Conservation (phyloP, 2,888 invertebrate species). For the Apodemia duryi region DNA sequence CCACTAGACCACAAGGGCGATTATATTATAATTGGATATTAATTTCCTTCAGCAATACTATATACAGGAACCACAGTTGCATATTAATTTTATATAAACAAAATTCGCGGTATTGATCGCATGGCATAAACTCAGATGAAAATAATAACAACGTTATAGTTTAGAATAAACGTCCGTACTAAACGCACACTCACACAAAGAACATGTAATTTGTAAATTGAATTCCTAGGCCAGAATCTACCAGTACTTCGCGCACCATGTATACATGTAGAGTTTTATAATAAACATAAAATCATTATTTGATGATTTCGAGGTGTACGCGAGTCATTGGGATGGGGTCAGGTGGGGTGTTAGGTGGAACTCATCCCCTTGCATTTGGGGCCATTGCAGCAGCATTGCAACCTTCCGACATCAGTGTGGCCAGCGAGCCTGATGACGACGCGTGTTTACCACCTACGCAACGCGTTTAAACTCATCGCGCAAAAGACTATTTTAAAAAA, state of each 20-base stretch:
- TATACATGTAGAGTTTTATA: constrained; percentile 56
- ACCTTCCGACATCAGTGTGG: constrained; percentile 71
- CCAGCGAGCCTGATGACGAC: constrained; percentile 63
- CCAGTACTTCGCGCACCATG: constrained; percentile 25
- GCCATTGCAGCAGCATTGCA: constrained; percentile 59
- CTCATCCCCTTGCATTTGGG: constrained; percentile 49
- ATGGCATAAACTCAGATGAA: constrained; percentile 48
- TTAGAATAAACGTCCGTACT: constrained; percentile 51
- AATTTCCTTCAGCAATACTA: not conserved
- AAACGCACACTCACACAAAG: constrained; percentile 39
- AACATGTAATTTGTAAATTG: constrained; percentile 40
- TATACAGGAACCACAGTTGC: not conserved
- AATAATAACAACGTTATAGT: constrained; percentile 59
- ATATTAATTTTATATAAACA: constrained; percentile 28
- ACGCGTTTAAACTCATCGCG: constrained; percentile 60
- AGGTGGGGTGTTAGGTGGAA: constrained; percentile 39
- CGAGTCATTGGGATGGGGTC: constrained; percentile 61
- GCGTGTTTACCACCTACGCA: constrained; percentile 78
- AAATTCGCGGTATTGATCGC: constrained; percentile 47
- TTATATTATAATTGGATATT: not conserved
- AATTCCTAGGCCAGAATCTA: constrained; percentile 37
- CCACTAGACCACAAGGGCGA: too few relatives aligned
- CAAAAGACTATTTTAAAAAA: constrained; percentile 42
- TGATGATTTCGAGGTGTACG: constrained; percentile 72
- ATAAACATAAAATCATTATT: constrained; percentile 77